Conservation (phyloP, 2,113 vertebrate species). For the Okapia johnstoni region DNA sequence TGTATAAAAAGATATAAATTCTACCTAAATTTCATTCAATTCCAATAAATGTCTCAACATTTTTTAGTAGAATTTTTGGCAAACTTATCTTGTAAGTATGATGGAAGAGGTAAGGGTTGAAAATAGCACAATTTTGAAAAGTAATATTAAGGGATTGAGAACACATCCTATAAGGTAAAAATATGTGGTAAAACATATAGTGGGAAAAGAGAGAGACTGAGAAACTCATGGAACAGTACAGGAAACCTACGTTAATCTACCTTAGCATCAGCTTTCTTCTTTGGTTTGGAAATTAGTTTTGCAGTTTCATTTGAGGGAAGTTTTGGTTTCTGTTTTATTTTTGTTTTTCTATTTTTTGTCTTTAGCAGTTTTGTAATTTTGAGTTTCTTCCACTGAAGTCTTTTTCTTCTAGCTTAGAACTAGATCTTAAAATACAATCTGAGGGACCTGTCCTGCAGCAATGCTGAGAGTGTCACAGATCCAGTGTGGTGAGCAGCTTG, state of each 20-base stretch:
- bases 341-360: neutral
- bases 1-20: neutral
- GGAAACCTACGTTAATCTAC: neutral
- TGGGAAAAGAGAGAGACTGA: neutral
- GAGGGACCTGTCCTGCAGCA: accelerated
- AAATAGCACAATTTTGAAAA: neutral
- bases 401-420: neutral
- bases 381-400: neutral
- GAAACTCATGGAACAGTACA: neutral
- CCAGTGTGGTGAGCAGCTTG: neutral
- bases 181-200: neutral
- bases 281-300: neutral
- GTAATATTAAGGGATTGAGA: neutral
- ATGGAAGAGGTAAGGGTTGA: neutral
- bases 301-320: neutral
- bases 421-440: neutral
- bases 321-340: neutral
- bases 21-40: neutral
- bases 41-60: neutral
- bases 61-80: neutral
- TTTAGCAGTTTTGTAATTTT: neutral
- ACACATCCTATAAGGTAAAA: neutral
- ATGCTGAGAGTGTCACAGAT: neutral
- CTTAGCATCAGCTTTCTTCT: neutral
- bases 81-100: neutral